Percentiles rank a stretch among this genome's conserved stretches.
Conservation (phyloP, 2,888 invertebrate species). For the Tetanocera ferruginea region DNA sequence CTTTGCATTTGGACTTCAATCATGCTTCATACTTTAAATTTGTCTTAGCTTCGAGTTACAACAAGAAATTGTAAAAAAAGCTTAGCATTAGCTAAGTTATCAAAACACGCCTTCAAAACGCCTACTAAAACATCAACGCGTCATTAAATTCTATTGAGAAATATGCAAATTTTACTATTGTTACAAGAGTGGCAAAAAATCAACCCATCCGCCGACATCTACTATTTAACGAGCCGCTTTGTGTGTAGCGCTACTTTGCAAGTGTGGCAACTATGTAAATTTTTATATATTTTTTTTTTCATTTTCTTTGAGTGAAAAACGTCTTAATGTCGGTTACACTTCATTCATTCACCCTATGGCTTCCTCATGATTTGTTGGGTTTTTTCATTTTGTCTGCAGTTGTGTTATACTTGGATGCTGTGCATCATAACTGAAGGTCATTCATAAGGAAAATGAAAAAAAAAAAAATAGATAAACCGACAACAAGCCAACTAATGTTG, state of each 20-base stretch:
- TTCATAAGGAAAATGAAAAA: slow-evolving; percentile 5
- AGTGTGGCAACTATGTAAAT: background rate
- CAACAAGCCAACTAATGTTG: background rate
- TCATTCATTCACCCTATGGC: background rate
- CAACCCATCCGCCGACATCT: background rate
- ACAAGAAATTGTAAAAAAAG: background rate
- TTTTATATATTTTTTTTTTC: background rate
- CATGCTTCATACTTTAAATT: background rate
- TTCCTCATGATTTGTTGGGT: background rate
- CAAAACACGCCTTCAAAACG: background rate
- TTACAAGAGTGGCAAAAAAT: slow-evolving; percentile 1
- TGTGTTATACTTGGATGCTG: background rate
- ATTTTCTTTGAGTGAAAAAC: background rate
- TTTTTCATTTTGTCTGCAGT: background rate
- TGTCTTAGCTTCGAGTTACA: background rate
- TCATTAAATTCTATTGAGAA: slow-evolving; percentile 28
- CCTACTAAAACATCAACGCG: background rate
- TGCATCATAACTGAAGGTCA: slow-evolving; percentile 6
- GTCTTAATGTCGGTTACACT: background rate
- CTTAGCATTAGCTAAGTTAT: background rate
- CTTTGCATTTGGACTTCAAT: background rate
- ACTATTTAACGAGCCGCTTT: background rate
- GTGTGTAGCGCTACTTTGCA: background rate
- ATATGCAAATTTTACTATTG: slow-evolving; percentile 29
- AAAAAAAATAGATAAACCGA: background rate